phyloP scores from a whole-genome alignment of 2,113 vertebrate species.

The Triplophysa rosa region DNA sequence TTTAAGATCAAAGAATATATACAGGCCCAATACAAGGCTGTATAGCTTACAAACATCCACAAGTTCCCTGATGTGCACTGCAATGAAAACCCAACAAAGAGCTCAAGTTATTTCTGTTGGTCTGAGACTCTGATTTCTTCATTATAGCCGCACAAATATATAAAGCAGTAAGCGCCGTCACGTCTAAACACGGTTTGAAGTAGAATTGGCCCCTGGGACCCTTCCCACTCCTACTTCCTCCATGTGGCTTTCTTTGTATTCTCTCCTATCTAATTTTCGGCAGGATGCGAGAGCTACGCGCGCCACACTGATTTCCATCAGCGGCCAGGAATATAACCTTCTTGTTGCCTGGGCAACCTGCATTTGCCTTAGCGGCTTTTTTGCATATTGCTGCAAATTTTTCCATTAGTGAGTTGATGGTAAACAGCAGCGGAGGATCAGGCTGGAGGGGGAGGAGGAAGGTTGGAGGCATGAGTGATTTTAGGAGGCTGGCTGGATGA shows the following conservation, averaged over 20 bases:
- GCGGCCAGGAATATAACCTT: slow-evolving; percentile 39
- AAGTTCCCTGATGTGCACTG: neutral
- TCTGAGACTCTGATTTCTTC: slow-evolving; percentile 55
- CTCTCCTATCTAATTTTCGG: slow-evolving; percentile 35
- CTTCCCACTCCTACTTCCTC: neutral
- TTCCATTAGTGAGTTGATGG: slow-evolving; percentile 34
- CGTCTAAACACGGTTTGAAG: too few species aligned
- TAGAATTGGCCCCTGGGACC: slow-evolving; percentile 25
- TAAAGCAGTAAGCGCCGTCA: neutral
- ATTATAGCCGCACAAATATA: slow-evolving; percentile 45
- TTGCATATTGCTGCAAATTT: slow-evolving; percentile 54
- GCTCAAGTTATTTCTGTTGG: slow-evolving; percentile 61
- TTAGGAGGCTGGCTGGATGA: slow-evolving; percentile 1
- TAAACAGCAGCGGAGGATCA: slow-evolving; percentile 39
- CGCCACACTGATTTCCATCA: slow-evolving; percentile 48
- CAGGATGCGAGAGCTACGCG: slow-evolving; percentile 23
- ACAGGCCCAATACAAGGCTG: slow-evolving; percentile 36
- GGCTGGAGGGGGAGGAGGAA: slow-evolving; percentile 16
- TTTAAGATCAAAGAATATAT: neutral
- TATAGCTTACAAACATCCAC: slow-evolving; percentile 47
- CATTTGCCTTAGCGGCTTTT: slow-evolving; percentile 57
- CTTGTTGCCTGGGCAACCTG: slow-evolving; percentile 50
- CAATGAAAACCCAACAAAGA: neutral
- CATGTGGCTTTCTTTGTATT: slow-evolving; percentile 27
- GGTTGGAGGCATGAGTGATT: neutral